These are phyloP conservation scores for Silurus meridionalis DNA, from an alignment of 2,113 vertebrate genomes.

Conservation along the genomic window DNA sequence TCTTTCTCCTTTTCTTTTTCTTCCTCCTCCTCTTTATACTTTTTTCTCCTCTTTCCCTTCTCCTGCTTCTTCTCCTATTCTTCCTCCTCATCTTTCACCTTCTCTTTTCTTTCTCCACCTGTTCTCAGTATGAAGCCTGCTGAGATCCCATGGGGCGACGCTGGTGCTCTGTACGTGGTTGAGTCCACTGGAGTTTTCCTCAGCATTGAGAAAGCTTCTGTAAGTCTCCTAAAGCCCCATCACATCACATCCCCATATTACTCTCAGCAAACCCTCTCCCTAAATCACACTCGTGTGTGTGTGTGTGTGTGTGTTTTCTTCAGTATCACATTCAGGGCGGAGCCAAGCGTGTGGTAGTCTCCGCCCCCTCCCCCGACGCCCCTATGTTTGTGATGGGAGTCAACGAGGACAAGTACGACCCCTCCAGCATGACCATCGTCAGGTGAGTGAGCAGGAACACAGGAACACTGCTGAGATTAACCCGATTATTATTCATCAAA, in stretches of 20 bases:
- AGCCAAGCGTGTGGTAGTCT: conserved; percentile 80
- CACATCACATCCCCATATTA: background rate
- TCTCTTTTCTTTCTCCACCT: background rate
- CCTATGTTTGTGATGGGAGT: conserved; percentile 91
- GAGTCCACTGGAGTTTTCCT: conserved; percentile 87
- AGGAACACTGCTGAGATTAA: background rate
- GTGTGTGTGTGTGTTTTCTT: background rate
- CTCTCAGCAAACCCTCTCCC: background rate
- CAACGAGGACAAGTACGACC: conserved; percentile 83
- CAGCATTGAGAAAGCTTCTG: conserved; percentile 77
- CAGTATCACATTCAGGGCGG: conserved; percentile 79
- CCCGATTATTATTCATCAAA: background rate
- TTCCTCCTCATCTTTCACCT: background rate
- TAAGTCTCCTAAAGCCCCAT: conserved; percentile 61
- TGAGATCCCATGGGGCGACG: conserved; percentile 81
- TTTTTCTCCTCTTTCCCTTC: too few species aligned
- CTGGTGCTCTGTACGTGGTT: conserved; percentile 79
- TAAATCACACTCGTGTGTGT: background rate
- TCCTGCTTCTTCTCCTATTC: too few species aligned
- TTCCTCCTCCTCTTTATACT: too few species aligned
- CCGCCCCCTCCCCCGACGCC: conserved; percentile 83
- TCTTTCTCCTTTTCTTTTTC: too few species aligned
- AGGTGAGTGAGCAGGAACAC: conserved; percentile 68
- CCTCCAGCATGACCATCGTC: conserved; percentile 80
- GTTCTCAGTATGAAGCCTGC: conserved; percentile 69